A percentile compares a stretch with the other conserved stretches of the same genome.
These are phyloP conservation scores for Oceanodroma tethys DNA, from an alignment of 2,113 vertebrate genomes.

Conservation along the genomic window DNA sequence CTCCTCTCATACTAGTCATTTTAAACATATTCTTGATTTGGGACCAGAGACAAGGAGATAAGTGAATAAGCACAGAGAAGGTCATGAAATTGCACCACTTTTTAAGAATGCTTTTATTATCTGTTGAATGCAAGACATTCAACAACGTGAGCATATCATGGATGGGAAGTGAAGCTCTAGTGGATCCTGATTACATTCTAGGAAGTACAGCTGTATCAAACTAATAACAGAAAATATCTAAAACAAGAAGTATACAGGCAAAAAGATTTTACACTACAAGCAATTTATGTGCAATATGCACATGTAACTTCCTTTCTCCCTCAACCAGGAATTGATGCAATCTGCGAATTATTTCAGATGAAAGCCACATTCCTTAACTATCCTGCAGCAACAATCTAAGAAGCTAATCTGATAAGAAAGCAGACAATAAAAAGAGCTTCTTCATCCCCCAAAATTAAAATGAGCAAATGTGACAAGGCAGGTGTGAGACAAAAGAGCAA, in stretches of 20 bases:
- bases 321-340: neutral
- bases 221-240: neutral
- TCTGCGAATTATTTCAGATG: neutral
- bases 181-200: neutral
- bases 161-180: neutral
- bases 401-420: neutral
- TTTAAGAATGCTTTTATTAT: neutral
- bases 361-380: neutral
- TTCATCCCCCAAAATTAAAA: neutral
- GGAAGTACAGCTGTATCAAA: neutral
- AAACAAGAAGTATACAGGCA: neutral
- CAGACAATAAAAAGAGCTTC: neutral
- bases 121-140: neutral
- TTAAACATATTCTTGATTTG: neutral
- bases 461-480: neutral
- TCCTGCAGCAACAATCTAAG: neutral
- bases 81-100: neutral
- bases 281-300: neutral
- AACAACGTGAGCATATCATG: accelerated
- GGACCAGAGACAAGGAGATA: neutral
- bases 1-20: neutral
- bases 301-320: neutral
- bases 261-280: neutral
- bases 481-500: neutral
- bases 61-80: neutral